Conservation (phyloP, 2,797 vertebrate species). For the Amazona finschi region DNA sequence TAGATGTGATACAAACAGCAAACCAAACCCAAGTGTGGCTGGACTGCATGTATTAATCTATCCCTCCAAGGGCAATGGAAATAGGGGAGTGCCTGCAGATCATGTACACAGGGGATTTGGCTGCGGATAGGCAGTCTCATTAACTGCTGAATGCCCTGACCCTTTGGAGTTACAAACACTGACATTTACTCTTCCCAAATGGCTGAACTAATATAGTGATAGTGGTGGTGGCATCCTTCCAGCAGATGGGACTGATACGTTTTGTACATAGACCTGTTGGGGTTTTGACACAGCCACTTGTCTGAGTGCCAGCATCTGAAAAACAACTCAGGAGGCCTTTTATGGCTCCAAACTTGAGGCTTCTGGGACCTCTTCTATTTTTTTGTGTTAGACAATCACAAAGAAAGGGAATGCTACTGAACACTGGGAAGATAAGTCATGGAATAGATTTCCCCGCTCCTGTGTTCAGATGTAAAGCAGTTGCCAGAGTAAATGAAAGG, state of each 20-base stretch:
- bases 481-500: conserved; percentile 29
- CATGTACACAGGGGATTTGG: not conserved
- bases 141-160: not conserved
- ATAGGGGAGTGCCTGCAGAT: not conserved
- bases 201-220: conserved; percentile 6
- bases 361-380: not conserved
- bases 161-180: not conserved
- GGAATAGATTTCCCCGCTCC: not conserved
- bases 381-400: not conserved
- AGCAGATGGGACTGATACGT: conserved; percentile 2
- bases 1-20: not conserved
- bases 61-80: not conserved
- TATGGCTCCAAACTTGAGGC: not conserved
- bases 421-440: not conserved
- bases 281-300: conserved; percentile 25
- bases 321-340: conserved; percentile 25
- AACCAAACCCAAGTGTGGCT: not conserved
- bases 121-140: not conserved
- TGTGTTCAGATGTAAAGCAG: not conserved
- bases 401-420: not conserved
- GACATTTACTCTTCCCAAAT: conserved; percentile 35
- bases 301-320: conserved; percentile 26
- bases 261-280: conserved; percentile 37
- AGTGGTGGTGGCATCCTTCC: conserved; percentile 31
- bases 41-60: conserved; percentile 5